A percentile compares a stretch with the other conserved stretches of the same genome.
Conservation (phyloP, 2,797 vertebrate genomes). For the Acipenser oxyrinchus region DNA sequence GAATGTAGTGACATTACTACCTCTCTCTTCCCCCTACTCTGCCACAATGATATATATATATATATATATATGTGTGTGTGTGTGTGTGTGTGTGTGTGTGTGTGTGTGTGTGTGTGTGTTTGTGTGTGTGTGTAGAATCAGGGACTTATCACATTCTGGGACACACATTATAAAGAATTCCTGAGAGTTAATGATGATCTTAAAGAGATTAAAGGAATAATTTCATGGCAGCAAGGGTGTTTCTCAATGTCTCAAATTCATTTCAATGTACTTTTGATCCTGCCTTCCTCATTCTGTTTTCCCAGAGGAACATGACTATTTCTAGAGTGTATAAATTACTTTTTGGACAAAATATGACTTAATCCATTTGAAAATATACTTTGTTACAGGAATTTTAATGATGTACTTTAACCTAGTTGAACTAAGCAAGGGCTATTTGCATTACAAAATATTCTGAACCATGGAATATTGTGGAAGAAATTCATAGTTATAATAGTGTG, state of each 20-base stretch:
- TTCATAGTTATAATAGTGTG: too few relatives aligned
- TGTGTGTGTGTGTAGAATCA: constrained; percentile 15
- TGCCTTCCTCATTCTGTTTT: neutral
- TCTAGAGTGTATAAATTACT: too few relatives aligned
- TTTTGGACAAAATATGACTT: too few relatives aligned
- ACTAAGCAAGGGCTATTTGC: too few relatives aligned
- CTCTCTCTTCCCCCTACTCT: too few relatives aligned
- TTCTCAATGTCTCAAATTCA: constrained; percentile 13
- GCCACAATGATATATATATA: neutral
- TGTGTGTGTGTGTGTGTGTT: constrained; percentile 13
- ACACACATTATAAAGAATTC: constrained; percentile 20
- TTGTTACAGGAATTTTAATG: too few relatives aligned
- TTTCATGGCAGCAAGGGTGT: constrained; percentile 18
- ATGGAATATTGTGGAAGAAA: too few relatives aligned
- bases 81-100: constrained; percentile 11
- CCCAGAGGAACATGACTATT: neutral
- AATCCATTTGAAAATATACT: too few relatives aligned
- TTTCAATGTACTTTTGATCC: constrained; percentile 1
- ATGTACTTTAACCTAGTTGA: too few relatives aligned
- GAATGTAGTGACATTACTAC: too few relatives aligned
- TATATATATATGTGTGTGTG: constrained; percentile 19
- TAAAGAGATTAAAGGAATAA: constrained; percentile 20
- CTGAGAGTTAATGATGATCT: constrained; percentile 17
- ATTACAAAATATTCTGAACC: too few relatives aligned
- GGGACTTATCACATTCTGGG: constrained; percentile 17